Evolutionary conservation across 2,888 invertebrate genomes (phyloP).

Genomic region (Synergus gifuensis): DNA sequence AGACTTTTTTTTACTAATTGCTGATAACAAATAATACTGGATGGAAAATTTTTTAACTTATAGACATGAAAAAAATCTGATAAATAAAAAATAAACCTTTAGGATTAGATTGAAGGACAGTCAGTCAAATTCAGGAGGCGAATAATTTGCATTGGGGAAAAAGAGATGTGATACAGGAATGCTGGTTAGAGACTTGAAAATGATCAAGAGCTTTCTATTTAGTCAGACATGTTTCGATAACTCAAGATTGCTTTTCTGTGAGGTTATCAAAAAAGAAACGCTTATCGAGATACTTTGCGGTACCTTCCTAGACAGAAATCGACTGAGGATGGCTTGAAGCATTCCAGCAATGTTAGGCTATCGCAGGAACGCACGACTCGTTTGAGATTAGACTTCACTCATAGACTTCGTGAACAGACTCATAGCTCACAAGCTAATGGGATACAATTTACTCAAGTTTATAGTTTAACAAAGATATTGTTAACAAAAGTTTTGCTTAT

Average conservation of each 20-base stretch:
- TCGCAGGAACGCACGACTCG: constrained; percentile 62
- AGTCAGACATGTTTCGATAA: constrained; percentile 39
- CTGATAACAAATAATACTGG: too few species aligned
- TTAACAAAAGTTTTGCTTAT: not conserved
- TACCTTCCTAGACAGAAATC: constrained; percentile 51
- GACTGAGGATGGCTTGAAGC: constrained; percentile 47
- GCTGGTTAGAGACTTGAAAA: not conserved
- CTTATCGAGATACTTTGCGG: constrained; percentile 54
- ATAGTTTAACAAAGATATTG: not conserved
- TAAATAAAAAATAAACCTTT: not conserved
- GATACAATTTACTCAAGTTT: constrained; percentile 10
- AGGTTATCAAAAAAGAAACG: constrained; percentile 53
- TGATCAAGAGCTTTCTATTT: constrained; percentile 51
- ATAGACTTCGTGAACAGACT: constrained; percentile 50
- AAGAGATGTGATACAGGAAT: not conserved
- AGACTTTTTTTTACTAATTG: too few species aligned
- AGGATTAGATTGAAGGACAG: not conserved
- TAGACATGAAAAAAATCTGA: not conserved
- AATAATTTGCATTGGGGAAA: not conserved
- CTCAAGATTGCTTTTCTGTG: constrained; percentile 9
- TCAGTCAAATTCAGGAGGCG: not conserved
- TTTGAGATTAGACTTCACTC: constrained; percentile 56
- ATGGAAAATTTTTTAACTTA: not conserved
- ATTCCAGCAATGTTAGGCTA: constrained; percentile 66
- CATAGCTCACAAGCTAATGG: constrained; percentile 41